Percentiles rank a stretch among this genome's conserved stretches.
Conservation (phyloP, 2,888 invertebrate species). For the Petrolisthes manimaculis region DNA sequence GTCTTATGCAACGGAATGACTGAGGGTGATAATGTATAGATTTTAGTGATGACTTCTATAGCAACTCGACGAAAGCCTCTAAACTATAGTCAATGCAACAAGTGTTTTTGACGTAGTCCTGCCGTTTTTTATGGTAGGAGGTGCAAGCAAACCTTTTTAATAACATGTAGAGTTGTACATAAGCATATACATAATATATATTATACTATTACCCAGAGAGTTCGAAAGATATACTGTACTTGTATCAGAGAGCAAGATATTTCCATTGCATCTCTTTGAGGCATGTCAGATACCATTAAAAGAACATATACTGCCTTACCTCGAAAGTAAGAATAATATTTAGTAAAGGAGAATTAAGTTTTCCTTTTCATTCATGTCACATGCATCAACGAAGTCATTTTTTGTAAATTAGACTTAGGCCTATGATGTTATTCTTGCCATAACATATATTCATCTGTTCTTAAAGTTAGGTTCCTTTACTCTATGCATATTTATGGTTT, state of each 20-base stretch:
- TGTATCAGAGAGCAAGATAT: background rate
- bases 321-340: background rate
- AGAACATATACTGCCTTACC: constrained; percentile 22
- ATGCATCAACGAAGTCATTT: constrained; percentile 14
- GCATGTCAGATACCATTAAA: background rate
- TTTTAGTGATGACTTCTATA: background rate
- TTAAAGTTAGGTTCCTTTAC: background rate
- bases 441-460: background rate
- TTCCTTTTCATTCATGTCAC: background rate
- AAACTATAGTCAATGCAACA: background rate
- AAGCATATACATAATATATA: constrained; percentile 9
- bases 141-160: constrained; percentile 24
- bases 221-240: background rate
- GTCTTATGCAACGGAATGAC: background rate
- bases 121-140: constrained; percentile 15
- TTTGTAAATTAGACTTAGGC: constrained; percentile 21
- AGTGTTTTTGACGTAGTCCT: background rate
- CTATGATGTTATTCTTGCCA: constrained; percentile 2
- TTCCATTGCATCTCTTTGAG: too few species aligned
- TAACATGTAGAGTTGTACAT: constrained; percentile 34
- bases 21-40: background rate
- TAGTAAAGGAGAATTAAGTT: background rate
- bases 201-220: background rate
- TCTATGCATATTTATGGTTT: constrained; percentile 3
- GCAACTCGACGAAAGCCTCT: constrained; percentile 8